A percentile compares a stretch with the other conserved stretches of the same genome.
Conservation (phyloP, 1,140 invertebrate genomes). For the Drosophila yakuba region DNA sequence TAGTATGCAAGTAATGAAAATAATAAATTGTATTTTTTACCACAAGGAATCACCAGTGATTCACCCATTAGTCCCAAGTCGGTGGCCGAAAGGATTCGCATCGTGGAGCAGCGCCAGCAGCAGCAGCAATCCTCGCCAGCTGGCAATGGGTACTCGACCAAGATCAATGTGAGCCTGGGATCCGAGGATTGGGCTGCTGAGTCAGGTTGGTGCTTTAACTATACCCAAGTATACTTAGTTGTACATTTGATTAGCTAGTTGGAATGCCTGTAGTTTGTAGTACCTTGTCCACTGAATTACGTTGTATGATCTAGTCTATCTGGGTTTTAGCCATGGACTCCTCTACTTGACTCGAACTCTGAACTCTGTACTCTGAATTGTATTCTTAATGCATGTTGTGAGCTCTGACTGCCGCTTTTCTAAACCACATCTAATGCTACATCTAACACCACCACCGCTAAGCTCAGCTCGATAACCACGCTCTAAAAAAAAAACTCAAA, state of each 20-base stretch:
- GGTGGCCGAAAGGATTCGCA: conserved; percentile 85
- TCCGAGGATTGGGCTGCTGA: conserved; percentile 64
- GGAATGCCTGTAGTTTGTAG: conserved; percentile 59
- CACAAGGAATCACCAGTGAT: conserved; percentile 27
- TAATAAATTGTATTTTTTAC: background rate
- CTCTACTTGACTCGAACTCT: conserved; percentile 69
- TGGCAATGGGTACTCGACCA: conserved; percentile 86
- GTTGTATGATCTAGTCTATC: conserved; percentile 43
- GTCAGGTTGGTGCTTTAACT: conserved; percentile 61
- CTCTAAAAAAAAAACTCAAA: conserved; percentile 38
- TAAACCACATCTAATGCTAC: conserved; percentile 54
- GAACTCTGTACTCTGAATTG: conserved; percentile 37
- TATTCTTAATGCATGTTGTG: conserved; percentile 66
- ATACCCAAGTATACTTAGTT: conserved; percentile 6
- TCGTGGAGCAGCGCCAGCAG: conserved; percentile 73
- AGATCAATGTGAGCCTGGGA: conserved; percentile 85
- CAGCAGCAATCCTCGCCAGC: conserved; percentile 52
- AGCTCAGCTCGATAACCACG: conserved; percentile 41
- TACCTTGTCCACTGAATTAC: conserved; percentile 34
- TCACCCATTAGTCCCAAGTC: conserved; percentile 74
- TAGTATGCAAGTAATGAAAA: no score
- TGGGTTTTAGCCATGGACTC: conserved; percentile 62
- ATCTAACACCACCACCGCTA: conserved; percentile 46
- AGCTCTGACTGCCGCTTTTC: conserved; percentile 40
- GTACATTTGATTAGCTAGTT: conserved; percentile 42